A percentile compares a stretch with the other conserved stretches of the same genome.
Conservation (phyloP, 1,140 invertebrate species). For the Drosophila pectinifera region DNA sequence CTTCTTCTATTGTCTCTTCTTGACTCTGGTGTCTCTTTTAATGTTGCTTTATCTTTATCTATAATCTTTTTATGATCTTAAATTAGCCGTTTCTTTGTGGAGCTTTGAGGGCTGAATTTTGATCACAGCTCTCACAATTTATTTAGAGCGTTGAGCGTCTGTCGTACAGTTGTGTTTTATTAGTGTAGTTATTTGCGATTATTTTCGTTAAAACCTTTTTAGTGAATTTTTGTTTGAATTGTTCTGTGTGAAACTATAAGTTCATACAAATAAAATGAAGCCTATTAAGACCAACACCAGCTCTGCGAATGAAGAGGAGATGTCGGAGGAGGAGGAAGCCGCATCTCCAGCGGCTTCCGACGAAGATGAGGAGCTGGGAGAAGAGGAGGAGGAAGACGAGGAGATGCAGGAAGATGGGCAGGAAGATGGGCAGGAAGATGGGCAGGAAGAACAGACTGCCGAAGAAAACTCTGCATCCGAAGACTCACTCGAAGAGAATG, state of each 20-base stretch:
- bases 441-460: background rate
- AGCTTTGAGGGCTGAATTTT: background rate
- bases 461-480: background rate
- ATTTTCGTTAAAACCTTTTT: background rate
- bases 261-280: constrained; percentile 3
- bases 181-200: background rate
- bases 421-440: too few species aligned
- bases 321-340: background rate
- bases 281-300: background rate
- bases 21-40: background rate
- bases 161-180: background rate
- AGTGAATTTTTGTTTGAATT: too few species aligned
- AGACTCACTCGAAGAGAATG: background rate
- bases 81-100: background rate
- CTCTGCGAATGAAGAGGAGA: background rate
- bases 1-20: background rate
- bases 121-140: background rate
- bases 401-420: background rate
- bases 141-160: background rate
- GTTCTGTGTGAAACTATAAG: background rate
- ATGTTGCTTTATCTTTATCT: background rate
- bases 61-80: background rate
- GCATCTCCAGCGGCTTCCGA: constrained; percentile 1
- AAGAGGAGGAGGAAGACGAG: constrained; percentile 1
- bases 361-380: background rate